Base-by-base conservation (phyloP, 2,888 invertebrate species). In the Dryomyza anilis region DNA sequence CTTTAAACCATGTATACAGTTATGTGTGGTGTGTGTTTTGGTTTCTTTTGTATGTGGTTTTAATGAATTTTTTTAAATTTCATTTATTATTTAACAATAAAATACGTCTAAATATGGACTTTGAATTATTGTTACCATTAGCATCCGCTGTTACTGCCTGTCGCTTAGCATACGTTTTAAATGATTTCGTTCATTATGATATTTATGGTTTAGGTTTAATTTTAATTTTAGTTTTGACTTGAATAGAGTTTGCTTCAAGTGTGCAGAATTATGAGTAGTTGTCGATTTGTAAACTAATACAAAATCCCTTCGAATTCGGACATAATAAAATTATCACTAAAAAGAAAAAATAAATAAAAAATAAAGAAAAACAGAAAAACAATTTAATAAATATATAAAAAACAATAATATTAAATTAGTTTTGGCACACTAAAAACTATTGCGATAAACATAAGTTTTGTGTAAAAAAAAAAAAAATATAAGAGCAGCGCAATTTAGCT, bases 281-380 rank as follows among this genome's bases (percentile, higher is more conserved):
- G 12, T 39, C n/a, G 39, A 33, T 39, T 7, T 39, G 14, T 39
- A 14, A 7, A 23, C n/a, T 43, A 64, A 61, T 65, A 65, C 48
- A 67, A 59, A 33, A 67, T 56, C 48, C 63, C 43, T 48, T 67
- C 65, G 46, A 67, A 63, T 19, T 64, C 63, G 48, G 63, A 55
- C 19, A 66, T 66, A 39, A 25, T 53, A 66, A 66, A 63, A 55
- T 66, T 66, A 60, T 66, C 67, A 63, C 67, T 67, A 67, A 48
- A 58, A 64, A 62, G 64, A 59, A 8, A 45, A 33, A 21, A 30
- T 12, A 55, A 56, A 23, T 45, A 43, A 16, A 45, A 55, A n/a
- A 33, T 36, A 39, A 3, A 55, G 10, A 14, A 55, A 36, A 50
- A 19, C 19, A 1, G 3, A 19, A 16, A 43, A 16, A 16, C 2